A percentile compares a stretch with the other conserved stretches of the same genome.
These are phyloP conservation scores for Pteromalus puparum DNA, from an alignment of 1,140 invertebrate species.

Conservation along the genomic window DNA sequence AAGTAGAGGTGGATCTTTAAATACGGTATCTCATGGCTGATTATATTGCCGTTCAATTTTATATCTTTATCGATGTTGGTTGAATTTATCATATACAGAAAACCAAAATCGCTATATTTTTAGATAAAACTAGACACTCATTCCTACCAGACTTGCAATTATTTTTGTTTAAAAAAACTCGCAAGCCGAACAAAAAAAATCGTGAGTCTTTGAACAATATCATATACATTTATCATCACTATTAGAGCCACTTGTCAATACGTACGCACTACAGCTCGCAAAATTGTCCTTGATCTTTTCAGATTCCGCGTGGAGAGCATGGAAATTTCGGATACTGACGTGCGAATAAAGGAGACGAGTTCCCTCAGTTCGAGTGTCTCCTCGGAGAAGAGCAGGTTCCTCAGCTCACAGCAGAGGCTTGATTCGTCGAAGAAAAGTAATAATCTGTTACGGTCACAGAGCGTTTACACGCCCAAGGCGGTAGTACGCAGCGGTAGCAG, in stretches of 20 bases:
- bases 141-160: too few relatives aligned
- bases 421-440: slow-evolving; percentile 51
- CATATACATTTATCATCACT: too few relatives aligned
- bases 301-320: slow-evolving; percentile 73
- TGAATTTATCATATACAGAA: too few relatives aligned
- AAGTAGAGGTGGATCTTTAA: neutral
- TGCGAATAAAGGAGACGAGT: slow-evolving; percentile 67
- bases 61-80: too few relatives aligned
- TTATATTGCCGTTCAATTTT: too few relatives aligned
- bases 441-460: slow-evolving; percentile 68
- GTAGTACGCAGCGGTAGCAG: slow-evolving; percentile 49
- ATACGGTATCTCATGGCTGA: neutral
- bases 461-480: slow-evolving; percentile 66
- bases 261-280: neutral
- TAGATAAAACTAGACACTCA: too few relatives aligned
- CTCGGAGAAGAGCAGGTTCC: slow-evolving; percentile 55
- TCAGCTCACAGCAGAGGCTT: slow-evolving; percentile 43
- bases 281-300: slow-evolving; percentile 30
- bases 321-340: slow-evolving; percentile 71
- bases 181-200: too few relatives aligned
- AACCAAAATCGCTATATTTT: too few relatives aligned
- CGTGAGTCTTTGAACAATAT: too few relatives aligned
- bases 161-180: too few relatives aligned
- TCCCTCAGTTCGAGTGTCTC: slow-evolving; percentile 54
- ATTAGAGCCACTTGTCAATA: too few relatives aligned